Base-by-base conservation (phyloP, 2,888 invertebrate genomes). In the Epistrophe eligans region DNA sequence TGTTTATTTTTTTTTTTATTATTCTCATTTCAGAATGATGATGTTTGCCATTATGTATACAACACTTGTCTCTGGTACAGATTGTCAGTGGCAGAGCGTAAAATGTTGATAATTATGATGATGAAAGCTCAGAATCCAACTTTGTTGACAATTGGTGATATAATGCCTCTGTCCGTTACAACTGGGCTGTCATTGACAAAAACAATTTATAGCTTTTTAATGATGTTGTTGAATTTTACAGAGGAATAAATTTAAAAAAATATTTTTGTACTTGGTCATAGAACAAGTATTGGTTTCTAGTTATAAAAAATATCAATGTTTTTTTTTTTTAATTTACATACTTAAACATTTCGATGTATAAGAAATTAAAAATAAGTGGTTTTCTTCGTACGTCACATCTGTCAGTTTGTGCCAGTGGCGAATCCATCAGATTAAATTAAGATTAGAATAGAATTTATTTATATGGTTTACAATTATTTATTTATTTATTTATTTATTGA, bases 101-200 rank as follows among this genome's bases (percentile, higher is more conserved):
- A 89, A 24, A 62, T 89, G 48, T 6, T 90, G 13, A 66, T 89
- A 10, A 62, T 89, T 1, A 90, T 91, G 90, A 48, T 91, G 62
- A 64, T 84, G 24, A 89, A 89, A 40, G 76, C 89, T 1, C 90
- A 90, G 24, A 76, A 77, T 6, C 80, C 84, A 6, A 28, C 58
- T 0, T 55, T 73, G 28, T 72, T 90, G 6, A 84, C 89, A 6
- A 85, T 90, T 7, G 90, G 88, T n/a, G 79, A 79, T 32, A 72
- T 91, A 43, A 77, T 89, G 67, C 90, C 90, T 1, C 55, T 90
- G 32, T 89, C 89, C 3, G 79, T 90, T 73, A 87, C 40, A 11
- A 89, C 90, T 0, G 91, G 89, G 2, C 40, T 91, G 35, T 89
- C 88, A 57, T 64, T 90, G 62, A 90, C 91, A 45, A 90, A 90